These are phyloP conservation scores for Sus cebifrons DNA, from an alignment of 2,797 vertebrate genomes.

Conservation along the genomic window DNA sequence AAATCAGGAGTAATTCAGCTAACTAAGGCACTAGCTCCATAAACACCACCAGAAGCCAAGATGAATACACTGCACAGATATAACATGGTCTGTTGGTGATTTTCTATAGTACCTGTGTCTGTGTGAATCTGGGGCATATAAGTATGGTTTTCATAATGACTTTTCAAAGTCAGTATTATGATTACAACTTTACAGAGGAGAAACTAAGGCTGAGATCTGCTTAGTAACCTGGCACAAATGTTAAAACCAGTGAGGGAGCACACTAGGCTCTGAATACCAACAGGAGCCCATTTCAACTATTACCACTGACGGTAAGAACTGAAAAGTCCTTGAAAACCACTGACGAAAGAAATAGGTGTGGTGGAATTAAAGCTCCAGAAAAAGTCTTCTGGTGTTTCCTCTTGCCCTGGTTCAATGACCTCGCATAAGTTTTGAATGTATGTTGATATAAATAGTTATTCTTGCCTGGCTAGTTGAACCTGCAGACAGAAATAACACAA, in stretches of 20 bases:
- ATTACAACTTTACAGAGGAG: not conserved
- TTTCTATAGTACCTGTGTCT: not conserved
- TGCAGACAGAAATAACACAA: not conserved
- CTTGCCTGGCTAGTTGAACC: not conserved
- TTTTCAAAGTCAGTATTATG: not conserved
- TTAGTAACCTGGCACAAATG: not conserved
- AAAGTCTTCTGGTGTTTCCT: not conserved
- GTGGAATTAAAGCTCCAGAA: not conserved
- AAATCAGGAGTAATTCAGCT: not conserved
- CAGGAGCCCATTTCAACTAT: not conserved
- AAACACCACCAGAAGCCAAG: conserved; percentile 58
- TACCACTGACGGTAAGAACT: not conserved
- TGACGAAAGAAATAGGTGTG: not conserved
- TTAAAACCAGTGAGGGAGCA: not conserved
- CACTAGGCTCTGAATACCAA: not conserved
- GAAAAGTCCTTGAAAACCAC: not conserved
- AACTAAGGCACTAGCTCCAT: not conserved
- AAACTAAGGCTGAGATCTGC: not conserved
- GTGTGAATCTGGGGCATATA: not conserved
- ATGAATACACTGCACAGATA: not conserved
- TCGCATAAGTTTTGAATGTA: not conserved
- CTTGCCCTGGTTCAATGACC: not conserved
- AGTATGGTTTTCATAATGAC: not conserved
- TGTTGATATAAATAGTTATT: not conserved
- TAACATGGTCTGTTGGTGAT: not conserved